Evolutionary conservation across 2,888 invertebrate genomes (phyloP), one percentile per base, ranked within the genome.

Genomic region (Hypomecis atomaria): DNA sequence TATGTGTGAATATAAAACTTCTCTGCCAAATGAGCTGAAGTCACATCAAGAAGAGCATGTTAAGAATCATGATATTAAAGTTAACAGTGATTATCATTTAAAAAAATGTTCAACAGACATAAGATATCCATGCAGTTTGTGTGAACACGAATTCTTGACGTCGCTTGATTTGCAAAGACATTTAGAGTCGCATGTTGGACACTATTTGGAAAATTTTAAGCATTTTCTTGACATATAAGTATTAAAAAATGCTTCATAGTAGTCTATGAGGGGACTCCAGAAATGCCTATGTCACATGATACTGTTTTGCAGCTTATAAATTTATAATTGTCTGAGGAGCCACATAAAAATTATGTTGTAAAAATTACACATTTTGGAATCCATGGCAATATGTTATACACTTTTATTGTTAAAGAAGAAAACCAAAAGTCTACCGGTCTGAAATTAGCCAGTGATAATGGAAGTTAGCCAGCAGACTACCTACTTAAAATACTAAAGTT

Each of bases 161-260:
- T 5, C 34, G 6, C 23, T 50, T 47, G 47, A 52, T 60, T 56
- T 65, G 47, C 52, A 57, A 42, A 57, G 8, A 38, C 65, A 65
- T 53, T 59, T 57, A 38, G 60, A 65, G 47, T 40, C 60, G 0
- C 59, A 59, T 40, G 47, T 34, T 49, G 61, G 54, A 40, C 58
- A 61, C 23, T 61, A 61, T 56, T 62, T 62, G 43, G 36, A 59
- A 59, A 58, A 43, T 67, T 47, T 47, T 43, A 62, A 59, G 13
- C 65, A 42, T 8, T 59, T 65, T 44, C 56, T 65, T 10, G 65
- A 65, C 53, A 42, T 44, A 0, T 64, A 59, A 47, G 23, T 8
- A 4, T 9, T 1, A 38, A 38, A 38, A 8, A 8, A 40, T 9
- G 40, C 40, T 40, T 9, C 38, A 38, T 23, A 23, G 23, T 23